Percentiles rank a stretch among this genome's conserved stretches.
Evolutionary conservation across 2,113 vertebrate genomes (phyloP).

Genomic region (Antechinus flavipes): DNA sequence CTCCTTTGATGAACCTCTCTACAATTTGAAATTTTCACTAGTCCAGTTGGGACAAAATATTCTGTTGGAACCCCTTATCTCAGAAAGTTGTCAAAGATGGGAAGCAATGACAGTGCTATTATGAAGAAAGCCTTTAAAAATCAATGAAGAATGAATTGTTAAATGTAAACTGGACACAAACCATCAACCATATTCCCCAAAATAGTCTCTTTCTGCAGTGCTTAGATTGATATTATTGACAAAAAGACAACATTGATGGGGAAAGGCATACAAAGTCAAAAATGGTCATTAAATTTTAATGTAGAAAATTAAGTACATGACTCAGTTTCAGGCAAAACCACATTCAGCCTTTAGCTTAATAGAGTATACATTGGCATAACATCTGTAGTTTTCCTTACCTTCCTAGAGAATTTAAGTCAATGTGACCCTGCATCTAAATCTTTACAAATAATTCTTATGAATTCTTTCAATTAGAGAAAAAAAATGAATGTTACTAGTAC

Average conservation of each 20-base stretch:
- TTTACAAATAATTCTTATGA: slow-evolving; percentile 71
- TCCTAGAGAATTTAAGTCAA: slow-evolving; percentile 58
- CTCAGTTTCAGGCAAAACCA: slow-evolving; percentile 66
- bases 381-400: slow-evolving; percentile 64
- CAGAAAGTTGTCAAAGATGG: slow-evolving; percentile 40
- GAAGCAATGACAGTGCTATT: slow-evolving; percentile 38
- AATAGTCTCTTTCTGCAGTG: slow-evolving; percentile 42
- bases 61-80: slow-evolving; percentile 48
- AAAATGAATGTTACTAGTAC: slow-evolving; percentile 48
- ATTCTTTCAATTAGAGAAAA: slow-evolving; percentile 68
- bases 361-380: slow-evolving; percentile 33
- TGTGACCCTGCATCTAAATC: slow-evolving; percentile 65
- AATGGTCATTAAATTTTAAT: slow-evolving; percentile 75
- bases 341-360: slow-evolving; percentile 49
- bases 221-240: slow-evolving; percentile 48
- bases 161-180: slow-evolving; percentile 1
- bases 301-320: slow-evolving; percentile 77
- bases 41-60: slow-evolving; percentile 20
- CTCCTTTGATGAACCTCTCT: background rate
- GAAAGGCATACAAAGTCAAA: slow-evolving; percentile 65
- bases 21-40: slow-evolving; percentile 45
- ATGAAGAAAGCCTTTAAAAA: slow-evolving; percentile 44
- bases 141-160: slow-evolving; percentile 33
- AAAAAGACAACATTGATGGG: slow-evolving; percentile 46
- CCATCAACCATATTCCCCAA: slow-evolving; percentile 19